phyloP scores from a whole-genome alignment of 2,888 invertebrate species.

The Pyralis farinalis region DNA sequence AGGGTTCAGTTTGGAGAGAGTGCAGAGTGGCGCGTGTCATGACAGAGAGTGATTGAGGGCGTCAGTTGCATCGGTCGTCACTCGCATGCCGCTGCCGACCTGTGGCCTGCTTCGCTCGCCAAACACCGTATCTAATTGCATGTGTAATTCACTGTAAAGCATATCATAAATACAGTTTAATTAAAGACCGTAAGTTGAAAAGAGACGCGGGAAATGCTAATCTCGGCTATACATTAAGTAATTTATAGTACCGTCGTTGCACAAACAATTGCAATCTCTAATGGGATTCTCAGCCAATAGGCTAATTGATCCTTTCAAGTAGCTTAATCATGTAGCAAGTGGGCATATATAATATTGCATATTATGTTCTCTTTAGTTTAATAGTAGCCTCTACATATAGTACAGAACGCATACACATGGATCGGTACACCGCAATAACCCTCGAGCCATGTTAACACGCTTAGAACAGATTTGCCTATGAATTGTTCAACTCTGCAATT shows the following conservation, averaged over 20 bases:
- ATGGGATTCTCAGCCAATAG: constrained; percentile 23
- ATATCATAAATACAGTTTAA: constrained; percentile 21
- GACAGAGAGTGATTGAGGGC: constrained; percentile 53
- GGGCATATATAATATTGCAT: too few relatives aligned
- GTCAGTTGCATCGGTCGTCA: constrained; percentile 50
- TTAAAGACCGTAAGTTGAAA: not conserved
- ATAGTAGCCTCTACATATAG: constrained; percentile 8
- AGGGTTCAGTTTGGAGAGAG: constrained; percentile 37
- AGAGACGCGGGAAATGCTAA: not conserved
- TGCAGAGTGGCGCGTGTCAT: constrained; percentile 31
- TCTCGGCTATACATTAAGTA: constrained; percentile 28
- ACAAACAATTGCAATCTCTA: constrained; percentile 23
- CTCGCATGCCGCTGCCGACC: constrained; percentile 49
- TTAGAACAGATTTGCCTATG: constrained; percentile 70
- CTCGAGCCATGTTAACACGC: constrained; percentile 68
- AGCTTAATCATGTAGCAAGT: constrained; percentile 27
- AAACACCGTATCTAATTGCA: constrained; percentile 68
- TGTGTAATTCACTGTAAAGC: constrained; percentile 54
- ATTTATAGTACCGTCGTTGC: constrained; percentile 33
- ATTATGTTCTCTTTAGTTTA: too few relatives aligned
- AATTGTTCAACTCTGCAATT: constrained; percentile 63
- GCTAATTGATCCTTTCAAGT: constrained; percentile 43
- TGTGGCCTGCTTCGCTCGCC: constrained; percentile 55
- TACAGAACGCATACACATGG: constrained; percentile 36
- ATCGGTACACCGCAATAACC: constrained; percentile 64